Evolutionary conservation across 2,888 invertebrate species (phyloP), one percentile per base, ranked within the genome.

Genomic region (Trilocha varians): DNA sequence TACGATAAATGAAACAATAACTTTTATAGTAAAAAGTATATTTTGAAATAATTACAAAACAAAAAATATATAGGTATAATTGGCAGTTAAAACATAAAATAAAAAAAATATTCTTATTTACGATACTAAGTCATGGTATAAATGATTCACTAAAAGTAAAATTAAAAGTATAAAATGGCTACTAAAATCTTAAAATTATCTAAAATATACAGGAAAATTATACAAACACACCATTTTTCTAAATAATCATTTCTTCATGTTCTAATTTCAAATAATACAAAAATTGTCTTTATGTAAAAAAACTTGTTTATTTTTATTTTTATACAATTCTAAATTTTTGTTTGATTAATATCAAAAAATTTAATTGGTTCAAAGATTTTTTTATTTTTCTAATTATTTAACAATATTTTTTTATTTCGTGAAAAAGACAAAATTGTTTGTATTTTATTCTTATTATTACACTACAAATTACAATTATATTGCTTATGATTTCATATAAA

Each of bases 61-160:
- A 39, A 34, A 42, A 34, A 34, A 62, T 69, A 63, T 69, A 66
- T 69, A n/a, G n/a, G n/a, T n/a, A n/a, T 70, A 53, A 70, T 74
- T 74, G 79, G 78, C 78, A 78, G 75, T 78, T 38, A 40, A 43
- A 36, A 49, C 47, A 40, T 48, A 40, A 18, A 36, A 38, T 45
- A 45, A 45, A 45, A 49, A 48, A 46, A 18, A 40, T 45, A 60
- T 55, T 52, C 50, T 33, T 40, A 54, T 47, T 51, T 47, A 54
- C 55, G 47, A 54, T 15, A 38, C 13, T 25, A 32, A 32, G 32
- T n/a, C 32, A n/a, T 25, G 38, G 38, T 38, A 38, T n/a, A 25
- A 38, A 25, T 16, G 16, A 32, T 38, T 16, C 15, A 38, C 38
- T 15, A 32, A 38, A 32, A 38, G 8, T 38, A 32, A 38, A 38